phyloP scores from a whole-genome alignment of 2,888 invertebrate species.

The Folsomia manolachei region DNA sequence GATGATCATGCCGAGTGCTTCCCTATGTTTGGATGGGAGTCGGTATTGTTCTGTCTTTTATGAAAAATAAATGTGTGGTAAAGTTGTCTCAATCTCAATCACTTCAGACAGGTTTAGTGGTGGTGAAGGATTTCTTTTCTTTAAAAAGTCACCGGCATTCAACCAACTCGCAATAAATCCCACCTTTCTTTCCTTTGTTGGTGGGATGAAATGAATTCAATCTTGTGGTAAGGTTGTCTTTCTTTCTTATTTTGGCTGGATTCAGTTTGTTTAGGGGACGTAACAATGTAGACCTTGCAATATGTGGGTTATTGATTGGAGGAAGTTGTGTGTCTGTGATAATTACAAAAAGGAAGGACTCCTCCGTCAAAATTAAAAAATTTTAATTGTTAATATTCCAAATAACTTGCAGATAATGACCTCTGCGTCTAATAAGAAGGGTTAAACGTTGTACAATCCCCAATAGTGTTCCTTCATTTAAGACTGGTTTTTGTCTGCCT shows the following conservation, averaged over 20 bases:
- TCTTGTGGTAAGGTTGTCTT: neutral
- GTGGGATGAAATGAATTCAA: neutral
- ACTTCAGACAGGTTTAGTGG: slow-evolving; percentile 36
- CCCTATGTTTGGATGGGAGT: neutral
- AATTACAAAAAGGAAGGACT: too few relatives aligned
- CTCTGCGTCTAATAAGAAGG: too few relatives aligned
- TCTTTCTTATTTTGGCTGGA: too few relatives aligned
- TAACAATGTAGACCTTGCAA: too few relatives aligned
- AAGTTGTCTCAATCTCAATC: slow-evolving; percentile 39
- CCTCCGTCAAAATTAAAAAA: too few relatives aligned
- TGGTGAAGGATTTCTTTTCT: slow-evolving; percentile 30
- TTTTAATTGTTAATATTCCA: too few relatives aligned
- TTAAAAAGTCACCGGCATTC: slow-evolving; percentile 28
- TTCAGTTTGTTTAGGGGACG: neutral
- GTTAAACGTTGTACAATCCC: too few relatives aligned
- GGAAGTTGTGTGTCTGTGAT: neutral
- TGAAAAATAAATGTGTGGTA: slow-evolving; percentile 32
- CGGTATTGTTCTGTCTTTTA: neutral
- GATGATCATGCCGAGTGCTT: neutral
- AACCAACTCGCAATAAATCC: slow-evolving; percentile 45
- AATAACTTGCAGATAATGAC: too few relatives aligned
- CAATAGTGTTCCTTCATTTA: too few relatives aligned
- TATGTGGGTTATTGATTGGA: neutral
- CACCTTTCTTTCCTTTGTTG: slow-evolving; percentile 38
- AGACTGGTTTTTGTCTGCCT: neutral